These are phyloP conservation scores for Malaclemys terrapin DNA, from an alignment of 2,113 vertebrate species.

Conservation along the genomic window DNA sequence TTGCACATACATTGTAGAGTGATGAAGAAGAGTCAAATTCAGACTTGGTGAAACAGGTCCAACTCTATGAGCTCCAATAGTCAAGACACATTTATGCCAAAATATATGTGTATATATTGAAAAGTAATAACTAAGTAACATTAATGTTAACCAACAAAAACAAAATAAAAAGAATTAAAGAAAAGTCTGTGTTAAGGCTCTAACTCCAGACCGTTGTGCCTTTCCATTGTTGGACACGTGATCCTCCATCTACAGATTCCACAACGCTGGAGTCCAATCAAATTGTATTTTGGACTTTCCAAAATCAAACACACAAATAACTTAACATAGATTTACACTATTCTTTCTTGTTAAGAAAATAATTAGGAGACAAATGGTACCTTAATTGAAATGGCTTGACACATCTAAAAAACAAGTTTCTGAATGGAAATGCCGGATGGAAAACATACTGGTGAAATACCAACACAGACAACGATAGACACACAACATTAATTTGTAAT, in stretches of 20 bases:
- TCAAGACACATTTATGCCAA: not conserved
- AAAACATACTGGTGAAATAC: constrained; percentile 32
- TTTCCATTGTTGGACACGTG: not conserved
- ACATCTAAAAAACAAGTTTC: constrained; percentile 8
- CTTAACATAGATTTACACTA: not conserved
- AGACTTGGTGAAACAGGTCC: not conserved
- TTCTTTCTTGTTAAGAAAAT: not conserved
- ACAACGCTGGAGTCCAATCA: not conserved
- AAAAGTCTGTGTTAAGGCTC: not conserved
- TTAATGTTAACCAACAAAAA: constrained; percentile 18
- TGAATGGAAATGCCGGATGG: not conserved
- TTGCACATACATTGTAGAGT: not conserved
- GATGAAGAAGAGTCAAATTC: not conserved
- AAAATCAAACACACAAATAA: not conserved
- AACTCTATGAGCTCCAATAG: not conserved
- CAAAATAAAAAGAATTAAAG: not conserved
- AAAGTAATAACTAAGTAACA: not conserved
- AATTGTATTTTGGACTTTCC: not conserved
- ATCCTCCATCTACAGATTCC: not conserved
- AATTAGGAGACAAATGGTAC: constrained; percentile 1
- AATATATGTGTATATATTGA: not conserved
- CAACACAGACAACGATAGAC: constrained; percentile 36
- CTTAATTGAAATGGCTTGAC: not conserved
- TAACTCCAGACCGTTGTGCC: not conserved
- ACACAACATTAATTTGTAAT: constrained; percentile 10